Conservation (phyloP, 2,113 vertebrate genomes). For the Takifugu bimaculatus region DNA sequence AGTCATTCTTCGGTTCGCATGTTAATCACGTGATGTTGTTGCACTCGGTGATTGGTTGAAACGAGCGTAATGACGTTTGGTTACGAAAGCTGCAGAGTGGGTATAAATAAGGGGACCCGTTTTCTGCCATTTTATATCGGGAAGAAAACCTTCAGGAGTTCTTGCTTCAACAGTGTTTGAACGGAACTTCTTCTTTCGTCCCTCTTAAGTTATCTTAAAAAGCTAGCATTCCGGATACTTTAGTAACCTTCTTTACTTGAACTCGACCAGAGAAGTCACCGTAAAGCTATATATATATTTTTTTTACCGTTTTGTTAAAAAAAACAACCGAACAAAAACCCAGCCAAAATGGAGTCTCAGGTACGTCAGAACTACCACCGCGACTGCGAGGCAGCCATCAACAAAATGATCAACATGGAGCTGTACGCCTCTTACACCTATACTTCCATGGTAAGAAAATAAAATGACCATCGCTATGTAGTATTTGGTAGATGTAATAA, state of each 20-base stretch:
- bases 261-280: constrained; percentile 12
- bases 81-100: background rate
- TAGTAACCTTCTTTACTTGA: background rate
- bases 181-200: constrained; percentile 68
- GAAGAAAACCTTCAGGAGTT: constrained; percentile 29
- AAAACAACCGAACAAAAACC: constrained; percentile 6
- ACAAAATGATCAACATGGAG: constrained; percentile 83
- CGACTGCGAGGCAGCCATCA: constrained; percentile 78
- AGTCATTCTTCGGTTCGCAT: background rate
- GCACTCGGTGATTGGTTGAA: constrained; percentile 30
- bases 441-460: constrained; percentile 77
- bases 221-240: background rate
- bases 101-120: constrained; percentile 36
- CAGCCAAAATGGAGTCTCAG: constrained; percentile 70
- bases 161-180: constrained; percentile 88
- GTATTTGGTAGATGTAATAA: too few species aligned
- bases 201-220: background rate
- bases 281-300: constrained; percentile 31
- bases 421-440: constrained; percentile 81
- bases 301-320: constrained; percentile 55
- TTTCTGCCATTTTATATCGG: fast-evolving
- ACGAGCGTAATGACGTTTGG: fast-evolving
- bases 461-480: background rate
- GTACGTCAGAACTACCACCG: constrained; percentile 84
- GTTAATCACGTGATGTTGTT: background rate